These are phyloP conservation scores for Oryzias woworae DNA, from an alignment of 2,113 vertebrate genomes.

Conservation along the genomic window DNA sequence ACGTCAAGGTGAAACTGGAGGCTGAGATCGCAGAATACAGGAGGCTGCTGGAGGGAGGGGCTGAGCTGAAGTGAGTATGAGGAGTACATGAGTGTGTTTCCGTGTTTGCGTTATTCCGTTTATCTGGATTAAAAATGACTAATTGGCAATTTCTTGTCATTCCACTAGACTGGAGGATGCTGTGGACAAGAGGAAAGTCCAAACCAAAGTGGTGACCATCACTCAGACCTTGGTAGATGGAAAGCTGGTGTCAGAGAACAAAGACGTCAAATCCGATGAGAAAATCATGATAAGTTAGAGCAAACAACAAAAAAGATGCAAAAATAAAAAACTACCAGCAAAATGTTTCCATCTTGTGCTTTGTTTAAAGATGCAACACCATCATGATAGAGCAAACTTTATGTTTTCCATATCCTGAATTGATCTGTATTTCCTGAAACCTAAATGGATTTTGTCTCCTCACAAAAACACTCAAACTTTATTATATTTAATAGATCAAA, in stretches of 20 bases:
- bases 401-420: too few relatives aligned
- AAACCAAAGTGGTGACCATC: constrained; percentile 60
- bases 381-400: too few relatives aligned
- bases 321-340: constrained; percentile 17
- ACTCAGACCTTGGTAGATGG: constrained; percentile 67
- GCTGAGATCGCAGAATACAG: constrained; percentile 93
- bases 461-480: too few relatives aligned
- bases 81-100: neutral
- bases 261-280: constrained; percentile 40
- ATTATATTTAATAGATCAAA: too few relatives aligned
- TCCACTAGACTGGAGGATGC: constrained; percentile 54
- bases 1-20: constrained; percentile 91
- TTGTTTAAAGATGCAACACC: too few relatives aligned
- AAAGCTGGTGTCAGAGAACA: constrained; percentile 65
- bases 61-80: constrained; percentile 67
- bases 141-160: neutral
- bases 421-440: too few relatives aligned
- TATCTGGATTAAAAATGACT: neutral
- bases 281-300: neutral
- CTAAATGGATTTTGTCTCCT: too few relatives aligned
- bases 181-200: constrained; percentile 2
- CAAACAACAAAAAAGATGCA: neutral
- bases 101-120: too few relatives aligned
- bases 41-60: constrained; percentile 84
- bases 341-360: too few relatives aligned